A percentile compares a stretch with the other conserved stretches of the same genome.
phyloP scores from a whole-genome alignment of 1,140 invertebrate genomes.

The Calosoma granatense region DNA sequence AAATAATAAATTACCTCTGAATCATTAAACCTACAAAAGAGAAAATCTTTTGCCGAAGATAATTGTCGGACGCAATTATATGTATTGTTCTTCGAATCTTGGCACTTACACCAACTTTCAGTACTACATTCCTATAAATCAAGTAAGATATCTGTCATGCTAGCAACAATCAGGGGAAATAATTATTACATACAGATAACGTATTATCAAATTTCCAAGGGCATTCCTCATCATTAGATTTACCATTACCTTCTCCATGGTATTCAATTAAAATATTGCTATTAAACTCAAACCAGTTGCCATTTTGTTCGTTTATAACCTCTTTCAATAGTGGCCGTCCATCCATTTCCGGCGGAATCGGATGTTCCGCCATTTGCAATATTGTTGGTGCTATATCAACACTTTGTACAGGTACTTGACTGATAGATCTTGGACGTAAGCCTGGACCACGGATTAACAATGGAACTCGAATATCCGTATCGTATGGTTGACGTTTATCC shows the following conservation, averaged over 20 bases:
- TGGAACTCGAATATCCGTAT: constrained; percentile 77
- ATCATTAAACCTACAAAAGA: constrained; percentile 70
- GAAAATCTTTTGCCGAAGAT: constrained; percentile 41
- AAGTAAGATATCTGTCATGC: not conserved
- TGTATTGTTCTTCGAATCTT: constrained; percentile 76
- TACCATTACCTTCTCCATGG: constrained; percentile 55
- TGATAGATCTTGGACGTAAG: constrained; percentile 37
- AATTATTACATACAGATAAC: constrained; percentile 42
- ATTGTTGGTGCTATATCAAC: constrained; percentile 79
- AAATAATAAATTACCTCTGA: constrained; percentile 43
- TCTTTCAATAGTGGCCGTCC: constrained; percentile 46
- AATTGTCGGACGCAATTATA: constrained; percentile 63
- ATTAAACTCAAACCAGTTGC: constrained; percentile 12
- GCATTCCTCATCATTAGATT: constrained; percentile 42
- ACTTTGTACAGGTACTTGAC: constrained; percentile 51
- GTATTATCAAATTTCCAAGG: constrained; percentile 42
- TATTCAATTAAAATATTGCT: constrained; percentile 60
- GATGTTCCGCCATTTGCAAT: constrained; percentile 50
- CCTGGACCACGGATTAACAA: constrained; percentile 68
- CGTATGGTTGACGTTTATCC: constrained; percentile 83
- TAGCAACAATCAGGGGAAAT: too few species aligned
- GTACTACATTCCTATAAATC: constrained; percentile 50
- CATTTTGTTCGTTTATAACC: constrained; percentile 23
- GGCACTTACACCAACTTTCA: constrained; percentile 65
- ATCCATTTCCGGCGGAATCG: constrained; percentile 47